Percentiles rank a stretch among this genome's conserved stretches.
phyloP scores from a whole-genome alignment of 2,113 vertebrate species.

The Leptosomus discolor region DNA sequence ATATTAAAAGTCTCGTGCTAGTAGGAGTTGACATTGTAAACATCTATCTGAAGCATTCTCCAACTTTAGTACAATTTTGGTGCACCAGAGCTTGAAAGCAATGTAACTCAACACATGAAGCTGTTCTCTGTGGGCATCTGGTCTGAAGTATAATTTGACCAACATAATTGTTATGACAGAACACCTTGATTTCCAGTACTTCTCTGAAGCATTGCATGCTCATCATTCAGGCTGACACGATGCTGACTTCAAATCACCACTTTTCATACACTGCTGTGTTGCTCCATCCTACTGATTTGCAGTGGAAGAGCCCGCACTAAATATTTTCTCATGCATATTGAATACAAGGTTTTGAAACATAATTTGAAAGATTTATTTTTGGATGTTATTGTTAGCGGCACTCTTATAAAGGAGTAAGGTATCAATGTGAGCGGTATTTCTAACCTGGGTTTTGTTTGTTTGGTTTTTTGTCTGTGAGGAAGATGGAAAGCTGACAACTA shows the following conservation, averaged over 20 bases:
- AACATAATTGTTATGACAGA: not conserved
- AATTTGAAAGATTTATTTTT: not conserved
- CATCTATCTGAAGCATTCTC: not conserved
- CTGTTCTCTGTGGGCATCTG: not conserved
- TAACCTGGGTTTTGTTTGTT: not conserved
- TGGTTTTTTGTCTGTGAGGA: slow-evolving; percentile 27
- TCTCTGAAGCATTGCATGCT: not conserved
- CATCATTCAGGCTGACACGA: not conserved
- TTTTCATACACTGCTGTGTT: not conserved
- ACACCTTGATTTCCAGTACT: not conserved
- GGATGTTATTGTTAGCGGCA: not conserved
- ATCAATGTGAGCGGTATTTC: not conserved
- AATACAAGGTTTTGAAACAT: not conserved
- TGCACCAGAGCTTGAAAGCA: not conserved
- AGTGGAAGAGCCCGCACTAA: not conserved
- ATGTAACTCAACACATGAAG: not conserved
- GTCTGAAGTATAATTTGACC: not conserved
- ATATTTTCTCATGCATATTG: not conserved
- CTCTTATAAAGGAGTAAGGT: not conserved
- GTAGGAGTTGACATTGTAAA: not conserved
- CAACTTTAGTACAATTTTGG: not conserved
- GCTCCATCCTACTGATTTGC: not conserved
- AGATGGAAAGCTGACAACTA: slow-evolving; percentile 80
- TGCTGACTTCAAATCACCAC: not conserved
- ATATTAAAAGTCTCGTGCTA: not conserved